Conservation (phyloP, 92 coral and sea anemone species). For the Umimayanthus kanabou region DNA sequence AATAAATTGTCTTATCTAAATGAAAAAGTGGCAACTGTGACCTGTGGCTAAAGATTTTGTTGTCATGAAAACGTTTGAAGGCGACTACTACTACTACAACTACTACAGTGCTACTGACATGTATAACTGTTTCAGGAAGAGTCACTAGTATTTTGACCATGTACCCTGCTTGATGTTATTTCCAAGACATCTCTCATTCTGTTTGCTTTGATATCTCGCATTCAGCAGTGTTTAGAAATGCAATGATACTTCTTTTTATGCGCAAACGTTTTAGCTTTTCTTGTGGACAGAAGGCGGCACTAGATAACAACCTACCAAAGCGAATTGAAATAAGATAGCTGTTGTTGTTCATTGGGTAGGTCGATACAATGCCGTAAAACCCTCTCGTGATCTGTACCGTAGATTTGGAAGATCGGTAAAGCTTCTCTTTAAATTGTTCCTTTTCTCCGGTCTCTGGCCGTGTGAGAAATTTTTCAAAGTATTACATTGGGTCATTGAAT, state of each 20-base stretch:
- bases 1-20: too few species aligned
- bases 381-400: conserved; percentile 45
- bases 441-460: background rate
- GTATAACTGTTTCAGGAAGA: too few species aligned
- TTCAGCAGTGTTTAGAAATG: background rate
- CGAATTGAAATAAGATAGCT: conserved; percentile 41
- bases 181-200: background rate
- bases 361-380: conserved; percentile 34
- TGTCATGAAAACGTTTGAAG: too few species aligned
- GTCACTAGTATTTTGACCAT: background rate
- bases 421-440: conserved; percentile 19
- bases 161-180: background rate
- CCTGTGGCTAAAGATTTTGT: too few species aligned
- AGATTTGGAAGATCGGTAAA: conserved; percentile 35
- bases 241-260: background rate
- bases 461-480: conserved; percentile 27
- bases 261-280: conserved; percentile 22
- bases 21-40: too few species aligned
- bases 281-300: conserved; percentile 14
- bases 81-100: too few species aligned
- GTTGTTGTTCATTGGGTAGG: conserved; percentile 42
- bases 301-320: conserved; percentile 32
- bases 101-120: too few species aligned
- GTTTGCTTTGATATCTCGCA: background rate
- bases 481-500: background rate